Base-by-base conservation (phyloP, 2,888 invertebrate species). In the Dynastes tityus region DNA sequence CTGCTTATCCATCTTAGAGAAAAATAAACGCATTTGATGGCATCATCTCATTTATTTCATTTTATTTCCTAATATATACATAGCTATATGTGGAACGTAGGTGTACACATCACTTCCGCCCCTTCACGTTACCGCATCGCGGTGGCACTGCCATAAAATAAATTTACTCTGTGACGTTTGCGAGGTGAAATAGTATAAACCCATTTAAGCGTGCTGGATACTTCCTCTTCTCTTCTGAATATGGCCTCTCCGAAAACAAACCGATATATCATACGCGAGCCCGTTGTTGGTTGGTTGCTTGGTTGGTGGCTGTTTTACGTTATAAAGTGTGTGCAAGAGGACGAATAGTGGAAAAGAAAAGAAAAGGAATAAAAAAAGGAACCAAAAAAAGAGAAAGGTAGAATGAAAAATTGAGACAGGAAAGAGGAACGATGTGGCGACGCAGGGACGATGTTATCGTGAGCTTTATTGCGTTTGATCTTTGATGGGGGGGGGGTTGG, bases 131-230 rank as follows among this genome's bases (percentile, higher is more conserved):
- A 51, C 61, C 73, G 61, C 61, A 61, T 45, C 40, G 32, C 32
- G 32, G 32, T 37, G 32, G 32, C 68, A 53, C 29, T 13, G 58
- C 61, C 45, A 61, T 74, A 61, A 74, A 74, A 74, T 74, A 74
- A 74, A 74, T 74, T 74, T 49, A 49, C 73, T 74, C 61, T 29
- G 45, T 74, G 73, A 61, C 73, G 61, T 74, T 49, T 61, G 45
- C 45, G 61, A 74, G 73, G 73, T 74, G 73, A 63, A 74, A 74
- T 74, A 74, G 73, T 74, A 74, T 74, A 74, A 61, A 61, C 61
- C 61, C 73, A 74, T 74, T 74, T 61, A 61, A 74, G 73, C 73
- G 61, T 74, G 73, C 37, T 11, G 45, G 61, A 63, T 71, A 71
- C 58, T 37, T 71, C 65, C 65, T 37, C 32, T 8, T 58, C 55